phyloP scores from a whole-genome alignment of 2,888 invertebrate species.

The Agrotis exclamationis region DNA sequence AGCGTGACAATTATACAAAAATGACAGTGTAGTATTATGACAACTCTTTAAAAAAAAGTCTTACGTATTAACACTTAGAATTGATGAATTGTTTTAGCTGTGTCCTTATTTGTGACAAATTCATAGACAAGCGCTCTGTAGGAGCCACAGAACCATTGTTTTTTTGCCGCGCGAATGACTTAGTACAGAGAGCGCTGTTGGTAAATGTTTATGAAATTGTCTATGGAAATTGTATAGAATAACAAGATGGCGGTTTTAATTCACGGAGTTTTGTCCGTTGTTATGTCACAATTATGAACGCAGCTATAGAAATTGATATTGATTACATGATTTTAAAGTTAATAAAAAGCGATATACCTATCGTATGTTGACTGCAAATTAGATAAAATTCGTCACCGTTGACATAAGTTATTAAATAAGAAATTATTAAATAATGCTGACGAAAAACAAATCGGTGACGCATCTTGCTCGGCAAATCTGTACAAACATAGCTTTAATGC shows the following conservation, averaged over 20 bases:
- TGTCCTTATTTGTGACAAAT: not conserved
- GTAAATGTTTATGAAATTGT: not conserved
- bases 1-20: not conserved
- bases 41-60: constrained; percentile 17
- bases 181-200: not conserved
- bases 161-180: too few species aligned
- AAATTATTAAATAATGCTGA: not conserved
- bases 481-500: constrained; percentile 6
- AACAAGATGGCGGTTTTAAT: not conserved
- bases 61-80: constrained; percentile 13
- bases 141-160: too few species aligned
- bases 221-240: not conserved
- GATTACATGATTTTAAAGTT: not conserved
- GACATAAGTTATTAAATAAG: not conserved
- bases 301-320: not conserved
- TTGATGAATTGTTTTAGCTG: not conserved
- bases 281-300: not conserved
- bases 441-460: not conserved
- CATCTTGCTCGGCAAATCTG: not conserved
- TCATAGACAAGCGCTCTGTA: not conserved
- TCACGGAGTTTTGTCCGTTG: not conserved
- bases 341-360: constrained; percentile 21
- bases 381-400: constrained; percentile 14
- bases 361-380: not conserved
- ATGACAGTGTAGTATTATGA: constrained; percentile 7